These are phyloP conservation scores for Hydrophis major DNA, from an alignment of 2,797 vertebrate genomes.

Conservation along the genomic window DNA sequence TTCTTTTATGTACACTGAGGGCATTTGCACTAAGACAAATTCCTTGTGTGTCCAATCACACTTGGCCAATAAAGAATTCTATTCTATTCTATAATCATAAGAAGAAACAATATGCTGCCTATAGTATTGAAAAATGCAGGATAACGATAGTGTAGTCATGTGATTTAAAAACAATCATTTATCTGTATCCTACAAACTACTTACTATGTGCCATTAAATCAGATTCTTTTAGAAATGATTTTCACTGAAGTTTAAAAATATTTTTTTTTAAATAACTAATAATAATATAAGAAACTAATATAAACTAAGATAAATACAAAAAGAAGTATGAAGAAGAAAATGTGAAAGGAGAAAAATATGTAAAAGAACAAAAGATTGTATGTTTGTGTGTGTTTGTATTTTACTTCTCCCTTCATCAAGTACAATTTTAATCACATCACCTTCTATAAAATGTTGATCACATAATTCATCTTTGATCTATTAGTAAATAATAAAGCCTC, in stretches of 20 bases:
- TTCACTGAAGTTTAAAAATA: neutral
- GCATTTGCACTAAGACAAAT: no score
- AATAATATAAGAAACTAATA: neutral
- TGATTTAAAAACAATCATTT: neutral
- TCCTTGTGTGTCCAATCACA: no score
- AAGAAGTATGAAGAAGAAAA: neutral
- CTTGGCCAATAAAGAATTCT: no score
- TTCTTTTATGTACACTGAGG: no score
- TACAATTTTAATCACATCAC: neutral
- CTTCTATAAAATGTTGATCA: neutral
- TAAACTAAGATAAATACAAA: neutral
- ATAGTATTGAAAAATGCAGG: neutral
- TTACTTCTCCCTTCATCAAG: neutral
- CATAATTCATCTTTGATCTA: neutral
- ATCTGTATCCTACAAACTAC: neutral
- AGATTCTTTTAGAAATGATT: neutral
- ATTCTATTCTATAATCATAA: neutral
- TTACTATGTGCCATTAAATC: neutral
- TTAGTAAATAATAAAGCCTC: neutral
- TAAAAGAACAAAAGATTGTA: neutral
- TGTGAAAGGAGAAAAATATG: neutral
- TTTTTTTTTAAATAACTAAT: neutral
- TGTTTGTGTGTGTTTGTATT: neutral
- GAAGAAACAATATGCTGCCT: neutral
- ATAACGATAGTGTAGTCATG: neutral